Base-by-base conservation (phyloP, 1,140 invertebrate genomes). In the Lethrus apterus region DNA sequence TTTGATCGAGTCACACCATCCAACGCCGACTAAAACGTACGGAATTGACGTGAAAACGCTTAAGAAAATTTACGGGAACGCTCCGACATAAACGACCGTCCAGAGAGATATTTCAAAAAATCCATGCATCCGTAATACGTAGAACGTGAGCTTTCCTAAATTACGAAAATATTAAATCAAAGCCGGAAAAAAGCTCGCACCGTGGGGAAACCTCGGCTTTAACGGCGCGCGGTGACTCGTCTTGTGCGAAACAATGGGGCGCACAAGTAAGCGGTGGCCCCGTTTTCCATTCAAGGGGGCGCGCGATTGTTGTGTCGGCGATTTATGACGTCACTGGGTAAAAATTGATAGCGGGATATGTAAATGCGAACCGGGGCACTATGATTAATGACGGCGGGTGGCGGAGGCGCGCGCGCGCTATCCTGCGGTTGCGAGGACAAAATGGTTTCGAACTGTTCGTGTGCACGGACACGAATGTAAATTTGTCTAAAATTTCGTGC, bases 381-480 rank as follows among this genome's bases (percentile, higher is more conserved):
- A 53, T 56, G 54, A 56, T 56, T 56, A 56, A 56, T 53, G 7
- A 61, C 36, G 35, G 67, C 66, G 0, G 62, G 63, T 7, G 64
- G 59, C 44, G 69, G 29, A 29, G 29, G 17, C 29, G 38, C 38
- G 23, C 31, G 38, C 44, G 35, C 20, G 33, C 30, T 19, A 42
- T 42, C 29, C 30, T 21, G 36, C 36, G 20, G 36, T 40, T 44
- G 38, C 34, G 34, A 34, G 36, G 31, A 36, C 34, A 51, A 51
- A 51, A 44, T 50, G 48, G 42, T 29, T 44, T 11, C 18, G 24
- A 40, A 40, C 36, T 21, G 45, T 24, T 44, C 30, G 47, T 50
- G 49, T 51, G 49, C 49, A 30, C 48, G 41, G 48, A 32, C 48
- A 50, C 41, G 49, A 51, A 29, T 51, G 49, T 46, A 51, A 51